Conservation (phyloP, 2,888 invertebrate genomes). For the Tenthredo notha region DNA sequence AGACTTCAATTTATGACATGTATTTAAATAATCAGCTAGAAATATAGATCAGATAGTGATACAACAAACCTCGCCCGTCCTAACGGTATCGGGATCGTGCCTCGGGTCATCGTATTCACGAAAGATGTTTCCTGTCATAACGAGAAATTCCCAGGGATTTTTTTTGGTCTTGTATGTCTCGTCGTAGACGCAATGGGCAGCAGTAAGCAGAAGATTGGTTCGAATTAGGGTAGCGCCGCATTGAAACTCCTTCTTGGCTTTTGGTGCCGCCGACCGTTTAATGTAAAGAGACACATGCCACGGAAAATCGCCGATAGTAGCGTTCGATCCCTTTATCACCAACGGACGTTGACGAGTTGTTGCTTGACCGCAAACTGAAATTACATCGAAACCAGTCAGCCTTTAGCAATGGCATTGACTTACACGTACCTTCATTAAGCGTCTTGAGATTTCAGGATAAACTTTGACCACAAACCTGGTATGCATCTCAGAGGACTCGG, state of each 20-base stretch:
- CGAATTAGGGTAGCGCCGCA: constrained; percentile 76
- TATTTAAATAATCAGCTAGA: too few species aligned
- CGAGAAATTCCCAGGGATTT: constrained; percentile 62
- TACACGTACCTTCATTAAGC: background rate
- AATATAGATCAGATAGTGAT: too few species aligned
- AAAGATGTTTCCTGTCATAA: constrained; percentile 74
- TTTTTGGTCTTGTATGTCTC: constrained; percentile 51
- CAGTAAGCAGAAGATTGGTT: constrained; percentile 73
- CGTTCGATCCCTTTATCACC: background rate
- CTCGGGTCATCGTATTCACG: constrained; percentile 68
- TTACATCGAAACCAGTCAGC: background rate
- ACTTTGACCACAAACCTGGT: constrained; percentile 70
- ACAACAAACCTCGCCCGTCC: constrained; percentile 63
- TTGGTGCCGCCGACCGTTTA: too few species aligned
- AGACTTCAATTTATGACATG: too few species aligned
- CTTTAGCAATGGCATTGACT: too few species aligned
- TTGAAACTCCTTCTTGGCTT: constrained; percentile 62
- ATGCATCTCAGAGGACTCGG: constrained; percentile 73
- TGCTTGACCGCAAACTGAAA: constrained; percentile 74
- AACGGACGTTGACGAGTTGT: constrained; percentile 31
- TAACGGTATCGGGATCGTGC: constrained; percentile 64
- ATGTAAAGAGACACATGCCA: constrained; percentile 75
- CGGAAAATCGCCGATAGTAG: constrained; percentile 71
- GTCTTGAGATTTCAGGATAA: background rate
- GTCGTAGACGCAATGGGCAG: constrained; percentile 73